Base-by-base conservation (phyloP, 2,797 vertebrate genomes). In the Pseudochirops cupreus region DNA sequence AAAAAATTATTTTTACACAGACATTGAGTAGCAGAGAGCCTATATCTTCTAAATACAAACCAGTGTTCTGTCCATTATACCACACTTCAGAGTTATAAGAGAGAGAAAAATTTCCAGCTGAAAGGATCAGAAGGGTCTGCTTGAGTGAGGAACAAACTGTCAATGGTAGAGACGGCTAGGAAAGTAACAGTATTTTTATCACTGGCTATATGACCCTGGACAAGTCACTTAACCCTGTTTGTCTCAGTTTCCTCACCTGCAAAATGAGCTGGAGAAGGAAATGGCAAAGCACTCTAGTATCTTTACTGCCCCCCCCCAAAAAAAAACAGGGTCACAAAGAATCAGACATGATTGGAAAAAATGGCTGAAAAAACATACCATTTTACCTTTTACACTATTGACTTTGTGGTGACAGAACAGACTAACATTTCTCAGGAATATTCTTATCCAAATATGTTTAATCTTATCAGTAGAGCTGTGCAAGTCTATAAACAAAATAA, bases 401-500 rank as follows among this genome's bases (percentile, higher is more conserved):
- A 59, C 67, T 94, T 90, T 0, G 0, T 62, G 16, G 82, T 91
- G 56, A 91, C 92, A 52, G 92, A 52, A 96, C 91, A 91, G 91
- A 39, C 50, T 90, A 56, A 89, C 91, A 95, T 93, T 95, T 97
- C 92, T 93, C 95, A 96, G 95, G 91, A 90, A 92, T 95, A 96
- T 96, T 96, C 33, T 97, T 92, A 97, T 96, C 92, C 91, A 92
- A 10, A 93, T 93, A 91, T 18, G 21, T 93, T 97, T 97, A 94
- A 55, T 97, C 97, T 97, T 96, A 94, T 95, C 95, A 93, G 87
- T 95, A 33, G 87, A 95, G 94, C 90, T 62, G 55, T 94, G 52
- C 94, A 74, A 28, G 94, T 91, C 96, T 95, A 97, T 95, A 96
- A 96, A 53, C 55, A 97, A 58, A 11, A 0, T 26, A 31, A 7